Evolutionary conservation across 2,113 vertebrate species (phyloP).

Genomic region (Brevimyrus niger): DNA sequence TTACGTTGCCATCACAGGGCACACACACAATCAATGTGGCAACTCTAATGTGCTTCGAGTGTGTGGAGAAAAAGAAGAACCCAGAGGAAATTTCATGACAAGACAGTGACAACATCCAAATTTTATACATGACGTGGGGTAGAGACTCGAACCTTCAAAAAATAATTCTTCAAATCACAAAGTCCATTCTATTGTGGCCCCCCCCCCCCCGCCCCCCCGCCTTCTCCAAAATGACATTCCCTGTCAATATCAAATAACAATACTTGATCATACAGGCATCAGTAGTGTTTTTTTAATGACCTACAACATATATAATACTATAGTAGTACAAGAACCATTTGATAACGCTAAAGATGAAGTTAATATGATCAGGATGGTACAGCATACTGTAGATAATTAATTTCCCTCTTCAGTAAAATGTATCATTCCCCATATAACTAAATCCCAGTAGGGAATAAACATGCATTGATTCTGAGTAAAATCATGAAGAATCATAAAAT

Average conservation of each 20-base stretch:
- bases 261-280: not conserved
- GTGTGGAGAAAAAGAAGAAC: not conserved
- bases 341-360: not conserved
- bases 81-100: not conserved
- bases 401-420: not conserved
- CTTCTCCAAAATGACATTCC: not conserved
- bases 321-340: not conserved
- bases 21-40: not conserved
- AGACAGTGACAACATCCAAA: not conserved
- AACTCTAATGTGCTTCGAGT: not conserved
- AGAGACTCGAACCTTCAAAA: not conserved
- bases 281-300: not conserved
- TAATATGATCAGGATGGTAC: not conserved
- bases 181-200: not conserved
- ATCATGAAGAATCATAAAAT: not conserved
- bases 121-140: not conserved
- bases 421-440: not conserved
- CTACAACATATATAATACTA: not conserved
- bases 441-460: not conserved
- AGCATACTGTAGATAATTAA: not conserved
- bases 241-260: not conserved
- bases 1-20: not conserved
- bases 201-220: not conserved
- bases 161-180: not conserved
- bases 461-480: constrained; percentile 2